These are phyloP conservation scores for Drymonia ruficornis DNA, from an alignment of 2,888 invertebrate genomes.

Conservation along the genomic window DNA sequence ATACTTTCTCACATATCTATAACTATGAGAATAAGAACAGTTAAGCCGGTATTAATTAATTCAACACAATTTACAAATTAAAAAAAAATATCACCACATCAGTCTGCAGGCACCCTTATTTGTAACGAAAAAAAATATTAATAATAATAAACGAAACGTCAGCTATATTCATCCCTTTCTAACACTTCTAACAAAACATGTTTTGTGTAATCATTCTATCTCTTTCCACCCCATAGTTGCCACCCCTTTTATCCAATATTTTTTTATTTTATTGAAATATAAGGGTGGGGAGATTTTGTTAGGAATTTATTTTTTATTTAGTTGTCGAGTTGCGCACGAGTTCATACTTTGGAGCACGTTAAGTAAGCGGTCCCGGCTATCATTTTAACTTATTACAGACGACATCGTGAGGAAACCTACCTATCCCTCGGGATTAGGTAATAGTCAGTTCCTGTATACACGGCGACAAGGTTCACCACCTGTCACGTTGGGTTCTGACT, in stretches of 20 bases:
- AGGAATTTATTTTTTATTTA: constrained; percentile 17
- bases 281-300: constrained; percentile 46
- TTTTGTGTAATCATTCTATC: constrained; percentile 38
- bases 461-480: too few species aligned
- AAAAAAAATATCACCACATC: too few species aligned
- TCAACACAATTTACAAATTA: too few species aligned
- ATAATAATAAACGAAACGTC: constrained; percentile 11
- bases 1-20: too few species aligned
- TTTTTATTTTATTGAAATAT: constrained; percentile 25
- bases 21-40: too few species aligned
- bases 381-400: too few species aligned
- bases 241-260: constrained; percentile 51
- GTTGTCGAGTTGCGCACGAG: constrained; percentile 47
- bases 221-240: constrained; percentile 37
- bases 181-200: constrained; percentile 21
- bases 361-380: too few species aligned
- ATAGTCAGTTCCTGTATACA: too few species aligned
- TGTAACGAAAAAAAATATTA: constrained; percentile 22
- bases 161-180: constrained; percentile 41
- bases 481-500: too few species aligned
- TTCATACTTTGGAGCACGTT: constrained; percentile 14
- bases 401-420: too few species aligned
- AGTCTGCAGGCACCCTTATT: constrained; percentile 18
- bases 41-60: too few species aligned
- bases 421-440: too few species aligned